Evolutionary conservation across 23 tunicate species (phyloP).

Genomic region (Corella eumyota): DNA sequence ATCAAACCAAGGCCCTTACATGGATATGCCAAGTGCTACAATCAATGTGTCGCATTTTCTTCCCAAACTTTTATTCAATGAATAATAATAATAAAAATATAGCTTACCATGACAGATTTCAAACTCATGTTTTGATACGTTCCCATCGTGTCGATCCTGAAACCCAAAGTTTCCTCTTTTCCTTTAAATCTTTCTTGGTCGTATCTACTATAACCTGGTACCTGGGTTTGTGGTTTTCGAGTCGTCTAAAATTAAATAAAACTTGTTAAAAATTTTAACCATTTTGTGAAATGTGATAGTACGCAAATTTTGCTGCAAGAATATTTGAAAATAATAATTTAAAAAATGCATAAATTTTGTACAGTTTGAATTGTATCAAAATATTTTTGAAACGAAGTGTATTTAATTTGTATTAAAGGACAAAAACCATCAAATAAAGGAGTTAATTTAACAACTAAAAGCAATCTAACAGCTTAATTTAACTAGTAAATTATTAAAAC

Average conservation of each 20-base stretch:
- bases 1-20: too few relatives aligned
- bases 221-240: constrained; percentile 40
- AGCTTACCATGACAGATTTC: constrained; percentile 89
- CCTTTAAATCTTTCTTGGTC: constrained; percentile 87
- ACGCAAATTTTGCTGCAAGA: not conserved
- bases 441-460: not conserved
- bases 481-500: too few relatives aligned
- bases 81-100: too few relatives aligned
- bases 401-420: too few relatives aligned
- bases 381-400: too few relatives aligned
- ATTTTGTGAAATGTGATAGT: not conserved
- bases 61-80: too few relatives aligned
- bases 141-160: constrained; percentile 66
- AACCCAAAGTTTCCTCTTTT: constrained; percentile 78
- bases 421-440: not conserved
- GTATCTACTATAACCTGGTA: constrained; percentile 79
- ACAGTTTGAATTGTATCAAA: too few relatives aligned
- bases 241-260: constrained; percentile 5
- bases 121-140: constrained; percentile 82
- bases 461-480: too few relatives aligned
- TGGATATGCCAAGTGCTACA: too few relatives aligned
- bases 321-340: not conserved
- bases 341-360: not conserved
- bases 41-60: too few relatives aligned
- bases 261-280: too few relatives aligned